These are phyloP conservation scores for Aphrophora alni DNA, from an alignment of 2,888 invertebrate species.

Conservation along the genomic window DNA sequence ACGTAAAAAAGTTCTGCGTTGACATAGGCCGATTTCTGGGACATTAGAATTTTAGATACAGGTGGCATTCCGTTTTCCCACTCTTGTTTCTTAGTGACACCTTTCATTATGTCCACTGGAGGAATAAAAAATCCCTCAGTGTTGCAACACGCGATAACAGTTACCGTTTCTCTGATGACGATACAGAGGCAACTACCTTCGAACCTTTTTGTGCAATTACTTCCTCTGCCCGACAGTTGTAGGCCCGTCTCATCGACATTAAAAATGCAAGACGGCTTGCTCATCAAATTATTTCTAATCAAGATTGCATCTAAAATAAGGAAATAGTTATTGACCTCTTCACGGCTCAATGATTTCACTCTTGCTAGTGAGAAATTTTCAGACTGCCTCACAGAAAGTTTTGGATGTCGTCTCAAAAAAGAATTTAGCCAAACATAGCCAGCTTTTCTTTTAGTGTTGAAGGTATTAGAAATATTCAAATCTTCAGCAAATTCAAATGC, in stretches of 20 bases:
- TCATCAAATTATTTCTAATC: background rate
- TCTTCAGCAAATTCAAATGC: no score
- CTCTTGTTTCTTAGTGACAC: constrained; percentile 7
- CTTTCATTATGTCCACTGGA: background rate
- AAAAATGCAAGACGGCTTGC: background rate
- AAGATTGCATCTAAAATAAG: background rate
- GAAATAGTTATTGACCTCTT: background rate
- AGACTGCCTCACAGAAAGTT: no score
- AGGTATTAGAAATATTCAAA: no score
- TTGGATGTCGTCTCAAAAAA: no score
- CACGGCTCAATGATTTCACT: background rate
- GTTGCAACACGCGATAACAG: background rate
- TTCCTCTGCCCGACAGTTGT: background rate
- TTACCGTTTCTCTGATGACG: background rate
- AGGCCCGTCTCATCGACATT: background rate
- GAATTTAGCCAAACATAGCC: no score
- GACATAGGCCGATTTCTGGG: background rate
- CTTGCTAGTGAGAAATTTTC: no score
- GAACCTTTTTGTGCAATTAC: no score
- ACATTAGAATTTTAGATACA: background rate
- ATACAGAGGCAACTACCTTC: background rate
- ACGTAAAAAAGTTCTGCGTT: background rate
- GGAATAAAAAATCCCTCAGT: background rate
- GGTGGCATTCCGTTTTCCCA: background rate
- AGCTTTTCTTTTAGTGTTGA: no score